Conservation (phyloP, 2,888 invertebrate genomes). For the Oxycera nigricornis region DNA sequence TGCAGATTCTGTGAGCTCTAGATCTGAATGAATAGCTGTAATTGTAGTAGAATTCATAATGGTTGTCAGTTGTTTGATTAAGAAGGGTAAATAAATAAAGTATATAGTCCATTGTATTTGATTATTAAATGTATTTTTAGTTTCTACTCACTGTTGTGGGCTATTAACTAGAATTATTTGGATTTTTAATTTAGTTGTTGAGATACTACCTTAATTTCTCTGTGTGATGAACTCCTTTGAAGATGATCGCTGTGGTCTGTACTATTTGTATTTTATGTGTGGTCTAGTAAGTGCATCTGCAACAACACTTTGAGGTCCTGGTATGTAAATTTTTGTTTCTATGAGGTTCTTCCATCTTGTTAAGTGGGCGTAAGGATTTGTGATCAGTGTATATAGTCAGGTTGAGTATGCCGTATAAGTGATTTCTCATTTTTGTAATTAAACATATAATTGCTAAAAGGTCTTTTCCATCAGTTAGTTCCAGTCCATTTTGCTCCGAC, state of each 20-base stretch:
- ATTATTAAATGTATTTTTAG: too few species aligned
- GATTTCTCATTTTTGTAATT: conserved; percentile 55
- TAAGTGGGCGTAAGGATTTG: conserved; percentile 44
- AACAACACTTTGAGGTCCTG: conserved; percentile 56
- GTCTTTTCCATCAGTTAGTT: conserved; percentile 55
- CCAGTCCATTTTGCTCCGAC: conserved; percentile 49
- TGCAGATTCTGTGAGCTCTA: too few species aligned
- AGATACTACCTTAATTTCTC: conserved; percentile 1
- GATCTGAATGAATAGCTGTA: too few species aligned
- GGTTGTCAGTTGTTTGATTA: too few species aligned
- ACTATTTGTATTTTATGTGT: background rate
- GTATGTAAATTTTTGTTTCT: conserved; percentile 54
- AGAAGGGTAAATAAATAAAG: too few species aligned
- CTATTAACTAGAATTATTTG: conserved; percentile 12
- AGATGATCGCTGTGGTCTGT: background rate
- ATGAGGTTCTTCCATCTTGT: too few species aligned
- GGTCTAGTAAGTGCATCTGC: conserved; percentile 41
- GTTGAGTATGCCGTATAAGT: conserved; percentile 53
- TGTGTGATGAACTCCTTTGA: background rate
- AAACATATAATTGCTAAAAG: conserved; percentile 56
- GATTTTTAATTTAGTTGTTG: conserved; percentile 11
- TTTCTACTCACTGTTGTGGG: too few species aligned
- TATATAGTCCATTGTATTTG: too few species aligned
- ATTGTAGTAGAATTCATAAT: too few species aligned
- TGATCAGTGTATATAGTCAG: conserved; percentile 48